phyloP scores from a whole-genome alignment of 2,797 vertebrate species.

The Gambelia wislizenii region DNA sequence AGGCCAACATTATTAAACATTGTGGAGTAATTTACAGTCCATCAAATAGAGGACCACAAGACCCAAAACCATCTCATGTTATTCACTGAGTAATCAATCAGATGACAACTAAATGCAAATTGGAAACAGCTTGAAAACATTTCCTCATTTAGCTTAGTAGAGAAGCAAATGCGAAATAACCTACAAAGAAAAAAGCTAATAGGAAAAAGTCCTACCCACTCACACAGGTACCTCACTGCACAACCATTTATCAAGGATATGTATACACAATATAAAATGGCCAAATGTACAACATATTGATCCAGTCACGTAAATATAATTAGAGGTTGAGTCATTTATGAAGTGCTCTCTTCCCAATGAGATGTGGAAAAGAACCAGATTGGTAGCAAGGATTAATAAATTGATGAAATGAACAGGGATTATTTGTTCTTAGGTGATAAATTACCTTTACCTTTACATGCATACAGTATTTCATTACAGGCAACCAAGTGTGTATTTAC shows the following conservation, averaged over 20 bases:
- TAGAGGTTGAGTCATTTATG: constrained; percentile 60
- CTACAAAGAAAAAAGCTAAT: neutral
- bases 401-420: constrained; percentile 67
- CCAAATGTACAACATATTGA: constrained; percentile 52
- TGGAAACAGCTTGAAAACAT: constrained; percentile 30
- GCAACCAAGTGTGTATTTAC: constrained; percentile 36
- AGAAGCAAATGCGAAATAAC: constrained; percentile 9
- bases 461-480: constrained; percentile 55
- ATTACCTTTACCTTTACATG: constrained; percentile 59
- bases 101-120: neutral
- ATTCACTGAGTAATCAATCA: constrained; percentile 24
- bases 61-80: neutral
- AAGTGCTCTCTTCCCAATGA: constrained; percentile 54
- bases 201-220: neutral
- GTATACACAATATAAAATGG: constrained; percentile 21
- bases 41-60: constrained; percentile 16
- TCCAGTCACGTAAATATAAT: constrained; percentile 56
- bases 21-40: neutral
- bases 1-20: constrained; percentile 6
- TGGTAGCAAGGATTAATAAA: constrained; percentile 68
- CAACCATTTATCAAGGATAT: neutral
- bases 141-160: constrained; percentile 3
- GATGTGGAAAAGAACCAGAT: constrained; percentile 47
- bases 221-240: neutral
- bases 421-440: constrained; percentile 62